Conservation (phyloP, 2,113 vertebrate species). For the Myodes glareolus region DNA sequence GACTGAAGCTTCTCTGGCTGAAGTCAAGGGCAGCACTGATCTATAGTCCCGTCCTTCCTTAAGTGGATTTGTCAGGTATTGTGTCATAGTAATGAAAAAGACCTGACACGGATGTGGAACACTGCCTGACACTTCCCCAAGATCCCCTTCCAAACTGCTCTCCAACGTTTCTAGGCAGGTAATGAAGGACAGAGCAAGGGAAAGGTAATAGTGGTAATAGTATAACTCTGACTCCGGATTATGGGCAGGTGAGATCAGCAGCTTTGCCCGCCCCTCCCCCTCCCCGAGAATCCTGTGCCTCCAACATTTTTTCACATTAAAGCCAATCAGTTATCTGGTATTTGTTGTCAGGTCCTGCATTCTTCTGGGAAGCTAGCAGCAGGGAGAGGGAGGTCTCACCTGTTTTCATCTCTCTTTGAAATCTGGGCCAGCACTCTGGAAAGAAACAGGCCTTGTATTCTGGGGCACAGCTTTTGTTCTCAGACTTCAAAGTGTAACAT, state of each 20-base stretch:
- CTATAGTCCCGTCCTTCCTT: background rate
- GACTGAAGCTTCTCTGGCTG: background rate
- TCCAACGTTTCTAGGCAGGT: background rate
- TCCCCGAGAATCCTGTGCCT: background rate
- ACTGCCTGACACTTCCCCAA: background rate
- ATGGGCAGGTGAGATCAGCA: background rate
- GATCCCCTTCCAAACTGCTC: too few relatives aligned
- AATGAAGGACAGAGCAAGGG: background rate
- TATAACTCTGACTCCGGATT: background rate
- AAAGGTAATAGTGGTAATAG: background rate
- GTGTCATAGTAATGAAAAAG: background rate
- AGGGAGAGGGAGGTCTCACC: background rate
- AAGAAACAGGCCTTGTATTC: background rate
- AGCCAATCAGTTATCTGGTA: background rate
- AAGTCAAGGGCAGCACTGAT: too few relatives aligned
- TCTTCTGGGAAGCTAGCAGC: accelerated
- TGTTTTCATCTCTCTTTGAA: background rate
- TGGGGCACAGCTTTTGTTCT: background rate
- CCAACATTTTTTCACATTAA: background rate
- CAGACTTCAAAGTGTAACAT: slow-evolving; percentile 30
- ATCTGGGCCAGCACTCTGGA: background rate
- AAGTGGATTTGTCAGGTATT: background rate
- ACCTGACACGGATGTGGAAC: background rate
- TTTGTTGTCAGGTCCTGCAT: background rate
- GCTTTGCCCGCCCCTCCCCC: background rate